Percentiles rank a stretch among this genome's conserved stretches.
These are phyloP conservation scores for Oedothorax gibbosus DNA, from an alignment of 1,140 invertebrate genomes.

Conservation along the genomic window DNA sequence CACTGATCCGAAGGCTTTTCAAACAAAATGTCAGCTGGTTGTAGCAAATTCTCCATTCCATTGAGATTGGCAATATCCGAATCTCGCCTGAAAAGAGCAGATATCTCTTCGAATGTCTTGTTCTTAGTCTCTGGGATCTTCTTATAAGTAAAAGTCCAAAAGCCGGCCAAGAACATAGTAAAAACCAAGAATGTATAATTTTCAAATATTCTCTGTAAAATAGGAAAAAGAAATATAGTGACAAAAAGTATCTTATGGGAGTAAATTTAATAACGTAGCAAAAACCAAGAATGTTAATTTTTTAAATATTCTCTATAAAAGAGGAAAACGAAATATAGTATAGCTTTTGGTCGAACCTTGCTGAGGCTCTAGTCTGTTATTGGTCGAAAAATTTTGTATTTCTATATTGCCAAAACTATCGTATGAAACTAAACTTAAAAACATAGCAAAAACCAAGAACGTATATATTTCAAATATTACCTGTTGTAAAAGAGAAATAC, in stretches of 20 bases:
- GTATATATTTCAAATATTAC: constrained; percentile 91
- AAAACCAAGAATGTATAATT: constrained; percentile 98
- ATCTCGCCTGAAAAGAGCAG: constrained; percentile 76
- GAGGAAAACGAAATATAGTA: background rate
- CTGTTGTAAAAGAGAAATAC: constrained; percentile 71
- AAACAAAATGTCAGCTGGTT: constrained; percentile 43
- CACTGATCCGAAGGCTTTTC: constrained; percentile 51
- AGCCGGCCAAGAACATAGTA: constrained; percentile 92
- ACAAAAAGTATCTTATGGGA: background rate
- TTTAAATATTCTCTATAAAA: constrained; percentile 82
- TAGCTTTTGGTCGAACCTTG: no score
- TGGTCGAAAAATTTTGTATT: no score
- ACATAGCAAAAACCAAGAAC: constrained; percentile 96
- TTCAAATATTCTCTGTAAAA: constrained; percentile 82
- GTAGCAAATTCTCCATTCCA: constrained; percentile 52
- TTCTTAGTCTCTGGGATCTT: constrained; percentile 99
- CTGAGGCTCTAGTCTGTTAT: no score
- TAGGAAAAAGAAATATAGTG: background rate
- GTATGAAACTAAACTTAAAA: constrained; percentile 72
- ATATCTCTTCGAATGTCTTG: constrained; percentile 97
- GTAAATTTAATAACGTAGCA: constrained; percentile 81
- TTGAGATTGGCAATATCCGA: constrained; percentile 50
- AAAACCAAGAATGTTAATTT: constrained; percentile 98
- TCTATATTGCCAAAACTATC: background rate
- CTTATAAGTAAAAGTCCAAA: constrained; percentile 97